Evolutionary conservation across 2,888 invertebrate species (phyloP).

Genomic region (Cephus runcator): DNA sequence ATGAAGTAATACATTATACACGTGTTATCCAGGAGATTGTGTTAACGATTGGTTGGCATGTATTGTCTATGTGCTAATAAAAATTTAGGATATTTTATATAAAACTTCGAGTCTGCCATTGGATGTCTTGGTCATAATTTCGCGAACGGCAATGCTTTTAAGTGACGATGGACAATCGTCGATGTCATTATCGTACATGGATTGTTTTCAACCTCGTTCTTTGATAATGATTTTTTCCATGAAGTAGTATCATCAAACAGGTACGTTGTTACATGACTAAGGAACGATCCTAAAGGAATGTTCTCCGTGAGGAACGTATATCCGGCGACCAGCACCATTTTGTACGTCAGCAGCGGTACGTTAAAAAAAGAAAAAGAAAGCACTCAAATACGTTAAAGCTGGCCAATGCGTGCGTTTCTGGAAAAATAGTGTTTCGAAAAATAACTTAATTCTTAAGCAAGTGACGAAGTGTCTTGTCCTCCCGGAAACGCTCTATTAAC

Average conservation of each 20-base stretch:
- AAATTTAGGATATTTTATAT: slow-evolving; percentile 59
- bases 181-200: too few relatives aligned
- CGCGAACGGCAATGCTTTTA: too few relatives aligned
- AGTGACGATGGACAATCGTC: too few relatives aligned
- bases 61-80: slow-evolving; percentile 59
- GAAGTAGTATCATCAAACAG: neutral
- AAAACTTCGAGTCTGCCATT: slow-evolving; percentile 26
- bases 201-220: neutral
- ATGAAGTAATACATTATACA: slow-evolving; percentile 26
- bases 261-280: neutral
- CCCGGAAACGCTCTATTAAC: slow-evolving; percentile 21
- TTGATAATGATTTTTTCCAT: neutral
- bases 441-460: slow-evolving; percentile 8
- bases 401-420: neutral
- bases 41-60: slow-evolving; percentile 53
- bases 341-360: neutral
- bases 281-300: neutral
- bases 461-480: slow-evolving; percentile 25
- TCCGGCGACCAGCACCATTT: neutral
- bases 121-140: too few relatives aligned
- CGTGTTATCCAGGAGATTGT: slow-evolving; percentile 45
- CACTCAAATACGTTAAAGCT: neutral
- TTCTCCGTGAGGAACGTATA: neutral
- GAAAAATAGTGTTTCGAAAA: neutral
- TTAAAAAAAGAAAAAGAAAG: neutral